Evolutionary conservation across 1,140 invertebrate species (phyloP).

Genomic region (Zaprionus lachaisei): DNA sequence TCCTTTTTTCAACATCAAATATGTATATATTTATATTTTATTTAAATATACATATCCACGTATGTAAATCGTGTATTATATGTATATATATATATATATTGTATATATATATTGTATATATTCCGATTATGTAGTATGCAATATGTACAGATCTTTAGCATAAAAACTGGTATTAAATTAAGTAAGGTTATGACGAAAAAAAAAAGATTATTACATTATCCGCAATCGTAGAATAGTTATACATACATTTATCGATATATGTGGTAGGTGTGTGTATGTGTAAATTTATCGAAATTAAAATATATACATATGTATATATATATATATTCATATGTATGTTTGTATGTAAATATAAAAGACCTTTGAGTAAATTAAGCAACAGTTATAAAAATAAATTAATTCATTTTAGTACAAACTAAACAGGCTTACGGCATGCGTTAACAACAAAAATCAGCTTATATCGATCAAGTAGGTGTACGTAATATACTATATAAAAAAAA

Average conservation of each 20-base stretch:
- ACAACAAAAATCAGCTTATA: conserved; percentile 48
- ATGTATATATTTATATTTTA: conserved; percentile 55
- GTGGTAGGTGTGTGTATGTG: conserved; percentile 17
- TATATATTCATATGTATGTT: conserved; percentile 8
- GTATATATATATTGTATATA: conserved; percentile 17
- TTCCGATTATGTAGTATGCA: conserved; percentile 50
- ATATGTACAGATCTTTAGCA: conserved; percentile 68
- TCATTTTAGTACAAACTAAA: conserved; percentile 70
- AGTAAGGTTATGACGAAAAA: conserved; percentile 44
- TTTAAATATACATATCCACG: conserved; percentile 11
- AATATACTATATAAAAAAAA: neutral
- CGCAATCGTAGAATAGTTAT: conserved; percentile 1
- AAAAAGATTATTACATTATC: conserved; percentile 9
- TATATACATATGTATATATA: neutral
- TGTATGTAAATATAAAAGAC: conserved; percentile 24
- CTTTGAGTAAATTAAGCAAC: conserved; percentile 49
- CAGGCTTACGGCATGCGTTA: conserved; percentile 51
- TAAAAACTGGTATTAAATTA: conserved; percentile 71
- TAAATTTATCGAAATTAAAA: conserved; percentile 12
- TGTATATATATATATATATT: conserved; percentile 1
- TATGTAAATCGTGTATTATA: conserved; percentile 6
- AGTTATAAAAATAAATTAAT: conserved; percentile 70
- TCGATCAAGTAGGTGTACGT: conserved; percentile 18
- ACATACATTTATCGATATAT: conserved; percentile 9
- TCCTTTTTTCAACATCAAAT: conserved; percentile 61